A percentile compares a stretch with the other conserved stretches of the same genome.
Conservation (phyloP, 2,797 vertebrate species). For the Acrossocheilus wenchowensis region DNA sequence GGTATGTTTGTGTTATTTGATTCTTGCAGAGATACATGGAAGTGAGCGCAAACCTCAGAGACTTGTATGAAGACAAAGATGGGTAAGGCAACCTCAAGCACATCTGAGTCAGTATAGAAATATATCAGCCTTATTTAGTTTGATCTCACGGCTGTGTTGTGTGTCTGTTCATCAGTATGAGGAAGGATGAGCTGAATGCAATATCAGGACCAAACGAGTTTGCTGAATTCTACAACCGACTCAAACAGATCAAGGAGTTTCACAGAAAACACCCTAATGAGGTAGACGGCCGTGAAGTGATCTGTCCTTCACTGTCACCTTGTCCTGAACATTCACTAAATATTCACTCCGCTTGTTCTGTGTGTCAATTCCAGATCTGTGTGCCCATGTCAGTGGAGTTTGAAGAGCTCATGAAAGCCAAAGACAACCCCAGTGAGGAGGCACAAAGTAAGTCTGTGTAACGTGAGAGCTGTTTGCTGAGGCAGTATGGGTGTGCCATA, state of each 20-base stretch:
- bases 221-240: constrained; percentile 95
- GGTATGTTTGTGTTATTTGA: not conserved
- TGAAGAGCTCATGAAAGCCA: constrained; percentile 94
- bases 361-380: constrained; percentile 82
- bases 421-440: constrained; percentile 95
- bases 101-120: not conserved
- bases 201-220: constrained; percentile 98
- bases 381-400: constrained; percentile 99
- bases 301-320: not conserved
- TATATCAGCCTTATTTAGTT: not conserved
- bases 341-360: not conserved
- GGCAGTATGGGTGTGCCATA: no score
- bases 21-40: constrained; percentile 92
- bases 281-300: constrained; percentile 69
- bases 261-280: constrained; percentile 97
- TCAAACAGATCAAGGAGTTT: constrained; percentile 98
- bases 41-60: constrained; percentile 89
- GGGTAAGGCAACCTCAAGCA: constrained; percentile 78
- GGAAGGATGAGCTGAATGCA: constrained; percentile 93
- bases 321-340: not conserved
- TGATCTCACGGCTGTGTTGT: not conserved
- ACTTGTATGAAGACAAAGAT: constrained; percentile 96
- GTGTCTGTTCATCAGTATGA: constrained; percentile 76
- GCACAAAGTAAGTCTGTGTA: constrained; percentile 87
- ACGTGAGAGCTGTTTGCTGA: not conserved